A percentile compares a stretch with the other conserved stretches of the same genome.
phyloP scores from a whole-genome alignment of 2,797 vertebrate species.

The Pogonophryne albipinna region DNA sequence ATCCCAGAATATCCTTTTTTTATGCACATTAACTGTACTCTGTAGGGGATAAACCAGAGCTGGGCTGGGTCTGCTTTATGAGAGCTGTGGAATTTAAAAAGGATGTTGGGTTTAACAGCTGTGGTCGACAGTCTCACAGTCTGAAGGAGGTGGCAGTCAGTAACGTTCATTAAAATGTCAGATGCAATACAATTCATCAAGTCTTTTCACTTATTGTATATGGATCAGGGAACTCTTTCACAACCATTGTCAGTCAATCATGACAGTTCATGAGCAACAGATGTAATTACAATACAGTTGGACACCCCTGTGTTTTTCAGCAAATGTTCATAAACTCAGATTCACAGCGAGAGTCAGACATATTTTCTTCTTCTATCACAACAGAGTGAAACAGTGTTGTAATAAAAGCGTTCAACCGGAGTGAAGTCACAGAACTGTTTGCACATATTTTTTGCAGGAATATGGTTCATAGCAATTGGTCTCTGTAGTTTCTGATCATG shows the following conservation, averaged over 20 bases:
- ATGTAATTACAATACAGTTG: not conserved
- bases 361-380: not conserved
- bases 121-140: slow-evolving; percentile 4
- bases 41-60: not conserved
- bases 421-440: not conserved
- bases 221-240: not conserved
- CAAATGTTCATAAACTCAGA: not conserved
- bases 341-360: not conserved
- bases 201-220: not conserved
- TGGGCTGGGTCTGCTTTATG: not conserved
- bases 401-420: no score
- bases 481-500: not conserved
- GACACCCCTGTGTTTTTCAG: not conserved
- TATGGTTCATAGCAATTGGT: not conserved
- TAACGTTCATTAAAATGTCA: slow-evolving; percentile 18
- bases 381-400: not conserved
- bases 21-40: not conserved
- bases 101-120: not conserved
- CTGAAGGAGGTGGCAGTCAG: slow-evolving; percentile 8
- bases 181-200: not conserved
- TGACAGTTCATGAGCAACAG: not conserved
- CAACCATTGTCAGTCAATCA: not conserved
- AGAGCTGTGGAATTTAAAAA: slow-evolving; percentile 10
- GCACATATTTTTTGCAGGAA: not conserved
- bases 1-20: slow-evolving; percentile 3